Conservation (phyloP, 2,888 invertebrate genomes). For the Cataglyphis livida region DNA sequence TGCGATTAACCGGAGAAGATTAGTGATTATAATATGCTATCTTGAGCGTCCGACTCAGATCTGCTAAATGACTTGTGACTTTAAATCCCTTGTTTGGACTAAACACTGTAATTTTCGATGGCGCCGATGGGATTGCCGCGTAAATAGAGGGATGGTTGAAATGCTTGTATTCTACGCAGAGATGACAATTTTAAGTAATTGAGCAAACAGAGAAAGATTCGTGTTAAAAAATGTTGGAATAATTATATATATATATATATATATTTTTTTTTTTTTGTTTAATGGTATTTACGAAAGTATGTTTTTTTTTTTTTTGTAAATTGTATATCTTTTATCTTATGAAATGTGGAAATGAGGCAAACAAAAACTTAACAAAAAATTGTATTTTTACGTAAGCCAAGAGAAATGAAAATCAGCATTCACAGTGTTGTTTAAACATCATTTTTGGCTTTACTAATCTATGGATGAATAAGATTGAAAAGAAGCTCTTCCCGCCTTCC, state of each 20-base stretch:
- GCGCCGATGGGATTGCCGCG: conserved; percentile 53
- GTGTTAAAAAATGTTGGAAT: background rate
- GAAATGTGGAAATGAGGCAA: background rate
- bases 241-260: background rate
- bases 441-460: conserved; percentile 30
- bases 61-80: conserved; percentile 46
- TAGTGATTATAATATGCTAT: background rate
- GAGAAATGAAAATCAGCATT: background rate
- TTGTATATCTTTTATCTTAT: background rate
- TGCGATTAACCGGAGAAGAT: background rate
- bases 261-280: too few species aligned
- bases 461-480: conserved; percentile 8
- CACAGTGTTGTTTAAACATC: conserved; percentile 6
- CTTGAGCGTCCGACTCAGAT: conserved; percentile 43
- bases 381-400: background rate
- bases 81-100: conserved; percentile 53
- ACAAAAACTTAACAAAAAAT: background rate
- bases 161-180: conserved; percentile 34
- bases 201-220: background rate
- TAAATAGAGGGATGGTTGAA: conserved; percentile 49
- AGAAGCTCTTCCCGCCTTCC: conserved; percentile 64
- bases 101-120: conserved; percentile 72
- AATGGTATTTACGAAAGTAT: background rate
- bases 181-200: conserved; percentile 29
- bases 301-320: background rate